phyloP scores from a whole-genome alignment of 2,113 vertebrate genomes.

The Cromileptes altivelis region DNA sequence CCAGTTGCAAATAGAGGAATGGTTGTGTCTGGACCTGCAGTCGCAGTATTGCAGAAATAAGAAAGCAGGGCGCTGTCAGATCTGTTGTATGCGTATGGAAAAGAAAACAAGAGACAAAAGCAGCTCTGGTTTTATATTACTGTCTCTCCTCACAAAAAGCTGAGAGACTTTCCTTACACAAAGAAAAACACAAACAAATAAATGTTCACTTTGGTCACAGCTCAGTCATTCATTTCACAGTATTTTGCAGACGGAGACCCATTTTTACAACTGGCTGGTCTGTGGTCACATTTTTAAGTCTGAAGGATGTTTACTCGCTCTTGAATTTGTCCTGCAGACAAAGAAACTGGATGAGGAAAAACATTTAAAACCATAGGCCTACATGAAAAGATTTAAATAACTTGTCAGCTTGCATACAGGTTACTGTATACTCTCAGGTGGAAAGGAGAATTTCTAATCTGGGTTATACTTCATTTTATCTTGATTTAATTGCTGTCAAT shows the following conservation, averaged over 20 bases:
- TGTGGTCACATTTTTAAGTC: neutral
- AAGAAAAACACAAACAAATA: neutral
- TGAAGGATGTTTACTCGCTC: constrained; percentile 12
- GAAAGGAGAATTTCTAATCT: neutral
- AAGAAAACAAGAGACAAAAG: neutral
- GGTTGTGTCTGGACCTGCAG: neutral
- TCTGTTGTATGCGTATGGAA: neutral
- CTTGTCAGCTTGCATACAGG: neutral
- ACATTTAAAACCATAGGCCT: neutral
- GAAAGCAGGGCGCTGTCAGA: neutral
- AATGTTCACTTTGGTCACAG: neutral
- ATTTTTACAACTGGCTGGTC: neutral
- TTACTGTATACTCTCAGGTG: neutral
- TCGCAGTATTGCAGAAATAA: neutral
- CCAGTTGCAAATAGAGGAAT: neutral
- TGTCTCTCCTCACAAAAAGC: neutral
- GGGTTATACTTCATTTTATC: neutral
- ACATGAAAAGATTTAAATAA: neutral
- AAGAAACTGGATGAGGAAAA: neutral
- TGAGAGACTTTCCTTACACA: constrained; percentile 3
- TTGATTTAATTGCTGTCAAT: neutral
- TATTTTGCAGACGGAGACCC: constrained; percentile 11
- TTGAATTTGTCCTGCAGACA: neutral
- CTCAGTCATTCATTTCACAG: constrained; percentile 19
- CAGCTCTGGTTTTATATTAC: neutral